A percentile compares a stretch with the other conserved stretches of the same genome.
These are phyloP conservation scores for Notiomystis cincta DNA, from an alignment of 2,113 vertebrate genomes.

Conservation along the genomic window DNA sequence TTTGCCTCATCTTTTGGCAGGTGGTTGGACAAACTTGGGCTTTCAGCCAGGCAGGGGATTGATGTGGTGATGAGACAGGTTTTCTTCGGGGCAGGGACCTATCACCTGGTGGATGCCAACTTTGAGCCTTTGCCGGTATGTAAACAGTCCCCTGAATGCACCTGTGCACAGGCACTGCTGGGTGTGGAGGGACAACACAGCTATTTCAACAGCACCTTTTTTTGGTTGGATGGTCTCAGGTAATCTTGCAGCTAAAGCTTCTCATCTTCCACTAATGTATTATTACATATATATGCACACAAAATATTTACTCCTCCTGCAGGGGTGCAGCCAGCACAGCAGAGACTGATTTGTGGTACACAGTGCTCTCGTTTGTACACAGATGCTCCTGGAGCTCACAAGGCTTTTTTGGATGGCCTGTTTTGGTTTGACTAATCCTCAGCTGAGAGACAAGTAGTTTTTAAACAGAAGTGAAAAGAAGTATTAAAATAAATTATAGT, in stretches of 20 bases:
- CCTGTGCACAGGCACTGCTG: not conserved
- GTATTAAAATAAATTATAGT: not conserved
- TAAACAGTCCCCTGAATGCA: not conserved
- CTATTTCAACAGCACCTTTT: not conserved
- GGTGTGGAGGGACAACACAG: not conserved
- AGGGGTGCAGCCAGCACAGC: not conserved
- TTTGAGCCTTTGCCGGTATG: constrained; percentile 89
- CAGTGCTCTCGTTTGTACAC: rapidly evolving
- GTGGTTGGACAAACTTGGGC: constrained; percentile 95
- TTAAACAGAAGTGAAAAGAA: not conserved
- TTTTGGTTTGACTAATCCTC: not conserved
- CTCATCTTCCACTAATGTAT: not conserved
- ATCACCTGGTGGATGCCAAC: constrained; percentile 86
- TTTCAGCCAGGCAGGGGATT: constrained; percentile 83
- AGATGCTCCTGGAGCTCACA: not conserved
- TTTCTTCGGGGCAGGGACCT: constrained; percentile 85
- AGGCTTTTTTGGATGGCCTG: not conserved
- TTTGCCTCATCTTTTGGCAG: constrained; percentile 65
- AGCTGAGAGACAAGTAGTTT: not conserved
- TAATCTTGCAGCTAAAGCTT: not conserved
- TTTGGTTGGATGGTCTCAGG: not conserved
- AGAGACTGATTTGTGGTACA: not conserved
- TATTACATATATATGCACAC: not conserved
- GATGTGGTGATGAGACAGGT: constrained; percentile 93
- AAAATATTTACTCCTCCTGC: not conserved